Evolutionary conservation across 2,888 invertebrate genomes (phyloP).

Genomic region (Colletes collaris): DNA sequence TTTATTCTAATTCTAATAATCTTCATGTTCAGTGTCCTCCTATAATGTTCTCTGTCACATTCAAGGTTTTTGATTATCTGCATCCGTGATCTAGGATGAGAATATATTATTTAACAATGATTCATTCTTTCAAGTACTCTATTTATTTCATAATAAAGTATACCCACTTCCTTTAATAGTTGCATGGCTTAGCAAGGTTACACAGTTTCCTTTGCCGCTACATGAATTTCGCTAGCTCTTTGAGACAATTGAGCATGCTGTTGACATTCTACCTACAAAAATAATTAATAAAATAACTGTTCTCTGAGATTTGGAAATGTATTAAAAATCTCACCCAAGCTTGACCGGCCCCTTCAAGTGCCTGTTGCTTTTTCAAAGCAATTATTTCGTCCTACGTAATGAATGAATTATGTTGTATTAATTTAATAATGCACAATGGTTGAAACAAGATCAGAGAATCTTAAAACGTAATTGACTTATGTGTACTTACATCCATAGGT

Average conservation of each 20-base stretch:
- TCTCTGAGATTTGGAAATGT: not conserved
- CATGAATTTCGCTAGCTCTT: constrained; percentile 94
- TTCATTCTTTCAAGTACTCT: no score
- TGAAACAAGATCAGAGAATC: no score
- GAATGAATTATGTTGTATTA: constrained; percentile 9
- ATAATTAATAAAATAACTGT: not conserved
- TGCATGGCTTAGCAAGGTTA: constrained; percentile 96
- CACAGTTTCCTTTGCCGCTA: constrained; percentile 95
- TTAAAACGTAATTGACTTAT: no score
- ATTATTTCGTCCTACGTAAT: constrained; percentile 89
- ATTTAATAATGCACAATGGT: not conserved
- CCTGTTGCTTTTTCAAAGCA: constrained; percentile 94
- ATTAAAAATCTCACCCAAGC: constrained; percentile 85
- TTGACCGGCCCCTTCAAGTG: constrained; percentile 89
- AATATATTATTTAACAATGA: not conserved
- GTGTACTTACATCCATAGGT: no score
- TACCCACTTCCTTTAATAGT: constrained; percentile 90
- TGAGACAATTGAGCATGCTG: constrained; percentile 95
- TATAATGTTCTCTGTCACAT: constrained; percentile 94
- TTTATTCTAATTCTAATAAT: constrained; percentile 92
- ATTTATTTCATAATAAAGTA: not conserved
- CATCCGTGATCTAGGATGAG: constrained; percentile 91
- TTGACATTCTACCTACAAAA: constrained; percentile 89
- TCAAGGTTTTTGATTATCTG: constrained; percentile 94
- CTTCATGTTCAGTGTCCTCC: constrained; percentile 91